Evolutionary conservation across 2,888 invertebrate genomes (phyloP).

Genomic region (Watsonalla cultraria): DNA sequence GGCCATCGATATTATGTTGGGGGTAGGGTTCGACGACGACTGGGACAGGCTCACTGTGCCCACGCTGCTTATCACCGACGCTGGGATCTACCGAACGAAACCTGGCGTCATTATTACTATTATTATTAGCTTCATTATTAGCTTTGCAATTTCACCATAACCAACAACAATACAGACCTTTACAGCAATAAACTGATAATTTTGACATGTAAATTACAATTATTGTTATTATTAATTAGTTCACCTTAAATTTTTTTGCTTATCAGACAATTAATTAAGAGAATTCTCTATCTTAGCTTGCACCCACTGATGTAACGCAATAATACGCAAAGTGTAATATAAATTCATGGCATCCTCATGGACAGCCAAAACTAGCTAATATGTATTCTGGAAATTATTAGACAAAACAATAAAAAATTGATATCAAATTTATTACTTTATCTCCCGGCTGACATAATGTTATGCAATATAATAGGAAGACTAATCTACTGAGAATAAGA

Average conservation of each 20-base stretch:
- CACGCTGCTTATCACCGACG: slow-evolving; percentile 79
- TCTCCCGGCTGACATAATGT: neutral
- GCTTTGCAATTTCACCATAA: no score
- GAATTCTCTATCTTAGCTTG: no score
- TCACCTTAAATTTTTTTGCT: no score
- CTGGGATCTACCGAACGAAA: slow-evolving; percentile 68
- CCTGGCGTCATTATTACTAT: neutral
- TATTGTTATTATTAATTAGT: no score
- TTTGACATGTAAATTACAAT: no score
- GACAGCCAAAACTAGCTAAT: no score
- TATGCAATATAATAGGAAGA: neutral
- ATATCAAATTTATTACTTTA: neutral
- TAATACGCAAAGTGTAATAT: no score
- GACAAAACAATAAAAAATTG: neutral
- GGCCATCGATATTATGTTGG: slow-evolving; percentile 62
- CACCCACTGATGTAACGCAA: no score
- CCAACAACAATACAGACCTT: no score
- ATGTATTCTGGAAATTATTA: neutral
- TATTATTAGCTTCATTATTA: neutral
- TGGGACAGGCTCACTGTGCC: slow-evolving; percentile 76
- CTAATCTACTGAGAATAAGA: neutral
- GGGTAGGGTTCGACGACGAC: slow-evolving; percentile 54
- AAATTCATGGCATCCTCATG: no score
- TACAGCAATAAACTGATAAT: no score
- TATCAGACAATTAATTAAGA: no score